A percentile compares a stretch with the other conserved stretches of the same genome.
Conservation (phyloP, 1,140 invertebrate species). For the Dendroctonus valens region DNA sequence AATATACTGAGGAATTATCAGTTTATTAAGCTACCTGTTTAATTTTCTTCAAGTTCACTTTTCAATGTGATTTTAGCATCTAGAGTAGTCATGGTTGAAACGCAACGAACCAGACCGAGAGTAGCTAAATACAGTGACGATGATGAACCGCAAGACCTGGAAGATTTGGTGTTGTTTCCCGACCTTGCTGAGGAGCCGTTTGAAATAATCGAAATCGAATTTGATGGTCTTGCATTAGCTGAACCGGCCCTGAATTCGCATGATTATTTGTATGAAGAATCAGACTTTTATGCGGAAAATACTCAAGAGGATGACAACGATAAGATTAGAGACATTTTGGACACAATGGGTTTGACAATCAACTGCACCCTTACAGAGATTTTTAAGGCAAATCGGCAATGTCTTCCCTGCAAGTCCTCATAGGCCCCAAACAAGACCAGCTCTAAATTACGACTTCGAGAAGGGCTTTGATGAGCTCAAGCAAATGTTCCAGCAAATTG, state of each 20-base stretch:
- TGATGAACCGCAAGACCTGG: conserved; percentile 12
- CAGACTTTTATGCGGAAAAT: too few relatives aligned
- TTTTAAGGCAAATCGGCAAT: conserved; percentile 13
- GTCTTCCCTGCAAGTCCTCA: too few relatives aligned
- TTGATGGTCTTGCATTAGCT: too few relatives aligned
- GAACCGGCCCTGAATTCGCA: too few relatives aligned
- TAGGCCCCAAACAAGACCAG: too few relatives aligned
- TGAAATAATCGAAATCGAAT: conserved; percentile 15
- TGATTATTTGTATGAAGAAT: too few relatives aligned
- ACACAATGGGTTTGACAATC: conserved; percentile 15
- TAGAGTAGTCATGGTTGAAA: conserved; percentile 13
- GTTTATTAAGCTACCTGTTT: too few relatives aligned
- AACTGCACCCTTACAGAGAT: conserved; percentile 14
- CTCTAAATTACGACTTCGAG: too few relatives aligned
- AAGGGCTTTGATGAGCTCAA: conserved; percentile 6
- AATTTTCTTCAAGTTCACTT: too few relatives aligned
- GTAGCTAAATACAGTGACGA: not conserved
- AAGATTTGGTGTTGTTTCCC: conserved; percentile 4
- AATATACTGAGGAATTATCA: too few relatives aligned
- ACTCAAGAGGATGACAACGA: not conserved
- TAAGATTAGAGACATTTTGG: conserved; percentile 18
- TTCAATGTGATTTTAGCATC: too few relatives aligned
- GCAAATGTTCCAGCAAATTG: conserved; percentile 3
- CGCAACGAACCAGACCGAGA: not conserved
- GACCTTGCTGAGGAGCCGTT: not conserved